phyloP scores from a whole-genome alignment of 2,113 vertebrate species.

The Paradisaea rubra region DNA sequence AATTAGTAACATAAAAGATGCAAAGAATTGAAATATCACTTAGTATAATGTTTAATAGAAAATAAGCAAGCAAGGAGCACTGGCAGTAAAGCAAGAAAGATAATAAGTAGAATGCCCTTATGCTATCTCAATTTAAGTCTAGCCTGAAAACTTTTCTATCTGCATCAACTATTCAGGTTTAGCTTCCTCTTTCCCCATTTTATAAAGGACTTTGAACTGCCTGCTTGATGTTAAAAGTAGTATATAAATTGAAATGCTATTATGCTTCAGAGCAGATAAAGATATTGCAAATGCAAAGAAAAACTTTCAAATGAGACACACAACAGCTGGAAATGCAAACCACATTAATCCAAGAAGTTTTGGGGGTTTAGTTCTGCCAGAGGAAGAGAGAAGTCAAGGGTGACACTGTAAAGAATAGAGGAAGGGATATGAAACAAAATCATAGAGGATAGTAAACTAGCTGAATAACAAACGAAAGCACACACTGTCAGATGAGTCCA shows the following conservation, averaged over 20 bases:
- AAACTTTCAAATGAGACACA: slow-evolving; percentile 44
- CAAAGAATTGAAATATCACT: background rate
- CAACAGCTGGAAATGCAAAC: slow-evolving; percentile 36
- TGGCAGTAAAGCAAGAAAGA: background rate
- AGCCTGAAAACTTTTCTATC: slow-evolving; percentile 34
- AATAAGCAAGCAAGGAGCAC: background rate
- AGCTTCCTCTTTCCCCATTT: slow-evolving; percentile 26
- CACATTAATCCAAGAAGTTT: slow-evolving; percentile 6
- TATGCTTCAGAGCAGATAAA: slow-evolving; percentile 59
- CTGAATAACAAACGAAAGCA: slow-evolving; percentile 27
- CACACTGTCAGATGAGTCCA: background rate
- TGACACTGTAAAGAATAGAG: background rate
- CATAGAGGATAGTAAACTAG: slow-evolving; percentile 9
- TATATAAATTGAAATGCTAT: slow-evolving; percentile 49
- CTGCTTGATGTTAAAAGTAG: slow-evolving; percentile 51
- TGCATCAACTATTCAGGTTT: slow-evolving; percentile 1
- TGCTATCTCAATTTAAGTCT: background rate
- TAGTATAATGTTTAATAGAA: background rate
- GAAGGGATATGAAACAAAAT: slow-evolving; percentile 36
- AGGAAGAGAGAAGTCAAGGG: background rate
- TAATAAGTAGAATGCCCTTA: background rate
- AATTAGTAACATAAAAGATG: background rate
- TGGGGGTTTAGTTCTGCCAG: background rate
- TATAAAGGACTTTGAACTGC: slow-evolving; percentile 51
- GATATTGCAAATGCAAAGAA: slow-evolving; percentile 46